Evolutionary conservation across 2,888 invertebrate genomes (phyloP), one percentile per base, ranked within the genome.

Genomic region (Sminthurinus aureus): DNA sequence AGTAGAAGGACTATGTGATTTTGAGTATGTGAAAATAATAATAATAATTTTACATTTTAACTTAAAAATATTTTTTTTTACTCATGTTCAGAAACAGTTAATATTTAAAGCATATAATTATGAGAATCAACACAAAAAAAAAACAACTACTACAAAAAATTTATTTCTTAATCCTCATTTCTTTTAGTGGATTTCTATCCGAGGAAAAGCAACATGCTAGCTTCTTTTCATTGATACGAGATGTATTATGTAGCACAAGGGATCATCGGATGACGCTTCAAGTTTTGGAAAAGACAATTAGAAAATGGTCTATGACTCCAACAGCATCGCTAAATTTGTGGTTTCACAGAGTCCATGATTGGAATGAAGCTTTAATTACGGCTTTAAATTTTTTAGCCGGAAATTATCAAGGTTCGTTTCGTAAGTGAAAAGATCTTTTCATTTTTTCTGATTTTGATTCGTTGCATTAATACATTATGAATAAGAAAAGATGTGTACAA

Each of bases 181-280:
- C 38, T 88, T 88, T 51, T 87, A 90, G 90, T 82, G 92, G 93
- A 24, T 92, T 93, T 79, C 90, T 95, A 66, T 95, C 95, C 90
- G 95, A 96, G 90, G 95, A 95, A 78, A 95, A 95, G 0, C 96
- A 96, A 22, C 86, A 88, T 88, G 93, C 94, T 0, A 95, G 94
- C 90, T 98, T 96, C 92, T 93, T 98, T 90, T 96, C 96, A 0
- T 91, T 98, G 71, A 92, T 98, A 51, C 92, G 98, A 8, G 97
- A 97, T 89, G 93, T 98, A 84, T 96, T 98, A 89, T 95, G 95
- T 81, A 95, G 96, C 0, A 94, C 95, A 8, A 93, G 94, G 0
- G 96, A 97, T 87, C 96, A 96, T 89, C 93, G 97, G 74, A 95
- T 97, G 90, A 94, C 94, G 50, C 93, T 95, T 85, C 92, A 92